Evolutionary conservation across 2,113 vertebrate genomes (phyloP).

Genomic region (Eleginops maclovinus): DNA sequence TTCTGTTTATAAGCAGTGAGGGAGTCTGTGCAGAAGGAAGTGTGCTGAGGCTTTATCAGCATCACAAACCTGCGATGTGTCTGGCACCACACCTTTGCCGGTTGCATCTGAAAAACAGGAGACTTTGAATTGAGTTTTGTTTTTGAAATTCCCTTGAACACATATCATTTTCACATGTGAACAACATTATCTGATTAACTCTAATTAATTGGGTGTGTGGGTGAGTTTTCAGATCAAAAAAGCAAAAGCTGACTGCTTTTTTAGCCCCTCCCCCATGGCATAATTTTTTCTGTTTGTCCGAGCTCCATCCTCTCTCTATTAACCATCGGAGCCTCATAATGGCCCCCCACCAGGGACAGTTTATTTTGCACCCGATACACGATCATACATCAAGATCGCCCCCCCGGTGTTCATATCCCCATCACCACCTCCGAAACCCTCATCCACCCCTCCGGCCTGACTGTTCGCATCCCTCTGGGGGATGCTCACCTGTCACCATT

Average conservation of each 20-base stretch:
- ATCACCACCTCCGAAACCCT: slow-evolving; percentile 28
- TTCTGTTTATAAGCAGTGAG: not conserved
- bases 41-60: not conserved
- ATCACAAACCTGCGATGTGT: not conserved
- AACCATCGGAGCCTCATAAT: slow-evolving; percentile 31
- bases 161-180: not conserved
- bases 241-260: slow-evolving; percentile 8
- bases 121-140: not conserved
- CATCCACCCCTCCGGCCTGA: slow-evolving; percentile 50
- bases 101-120: not conserved
- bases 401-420: slow-evolving; percentile 38
- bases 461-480: slow-evolving; percentile 47
- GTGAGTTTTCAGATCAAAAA: not conserved
- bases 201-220: not conserved
- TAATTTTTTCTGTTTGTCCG: not conserved
- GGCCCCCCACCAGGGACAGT: slow-evolving; percentile 58
- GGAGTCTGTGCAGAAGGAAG: not conserved
- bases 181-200: not conserved
- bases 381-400: slow-evolving; percentile 29
- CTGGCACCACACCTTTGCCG: not conserved
- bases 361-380: slow-evolving; percentile 41
- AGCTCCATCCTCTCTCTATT: not conserved
- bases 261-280: not conserved
- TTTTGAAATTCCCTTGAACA: too few relatives aligned
- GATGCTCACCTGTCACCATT: slow-evolving; percentile 75